These are phyloP conservation scores for Cloeon dipterum DNA, from an alignment of 2,888 invertebrate species.

Conservation along the genomic window DNA sequence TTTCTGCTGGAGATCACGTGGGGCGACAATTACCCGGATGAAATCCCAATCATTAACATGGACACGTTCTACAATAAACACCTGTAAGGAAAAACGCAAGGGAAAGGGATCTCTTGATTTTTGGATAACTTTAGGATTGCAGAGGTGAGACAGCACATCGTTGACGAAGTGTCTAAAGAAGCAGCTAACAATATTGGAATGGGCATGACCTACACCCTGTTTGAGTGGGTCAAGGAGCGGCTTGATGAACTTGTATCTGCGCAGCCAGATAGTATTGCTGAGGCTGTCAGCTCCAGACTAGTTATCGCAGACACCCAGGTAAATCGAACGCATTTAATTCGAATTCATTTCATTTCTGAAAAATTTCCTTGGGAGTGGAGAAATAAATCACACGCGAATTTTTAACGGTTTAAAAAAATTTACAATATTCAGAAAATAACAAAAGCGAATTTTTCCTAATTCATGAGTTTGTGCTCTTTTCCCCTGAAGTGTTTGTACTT, in stretches of 20 bases:
- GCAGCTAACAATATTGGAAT: conserved; percentile 66
- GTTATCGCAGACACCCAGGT: conserved; percentile 24
- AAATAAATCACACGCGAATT: no score
- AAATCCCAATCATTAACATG: conserved; percentile 57
- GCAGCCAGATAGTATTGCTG: conserved; percentile 35
- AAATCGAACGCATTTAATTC: conserved; percentile 12
- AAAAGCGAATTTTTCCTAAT: no score
- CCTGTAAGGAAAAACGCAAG: conserved; percentile 46
- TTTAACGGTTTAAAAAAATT: no score
- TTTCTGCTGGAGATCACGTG: conserved; percentile 75
- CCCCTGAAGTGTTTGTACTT: conserved; percentile 7
- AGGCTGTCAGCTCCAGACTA: conserved; percentile 30
- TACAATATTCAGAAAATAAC: neutral
- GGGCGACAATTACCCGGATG: conserved; percentile 68
- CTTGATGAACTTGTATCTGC: conserved; percentile 40
- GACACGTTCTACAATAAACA: conserved; percentile 85
- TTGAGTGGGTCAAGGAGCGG: conserved; percentile 76
- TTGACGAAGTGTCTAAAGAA: conserved; percentile 34
- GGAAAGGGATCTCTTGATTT: no score
- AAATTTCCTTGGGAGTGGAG: neutral
- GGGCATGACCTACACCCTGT: conserved; percentile 86
- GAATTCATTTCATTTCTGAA: no score
- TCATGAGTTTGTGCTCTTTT: conserved; percentile 1
- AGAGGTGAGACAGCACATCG: conserved; percentile 44
- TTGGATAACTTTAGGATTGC: conserved; percentile 28